phyloP scores from a whole-genome alignment of 2,797 vertebrate species.

The Acipenser oxyrinchus region DNA sequence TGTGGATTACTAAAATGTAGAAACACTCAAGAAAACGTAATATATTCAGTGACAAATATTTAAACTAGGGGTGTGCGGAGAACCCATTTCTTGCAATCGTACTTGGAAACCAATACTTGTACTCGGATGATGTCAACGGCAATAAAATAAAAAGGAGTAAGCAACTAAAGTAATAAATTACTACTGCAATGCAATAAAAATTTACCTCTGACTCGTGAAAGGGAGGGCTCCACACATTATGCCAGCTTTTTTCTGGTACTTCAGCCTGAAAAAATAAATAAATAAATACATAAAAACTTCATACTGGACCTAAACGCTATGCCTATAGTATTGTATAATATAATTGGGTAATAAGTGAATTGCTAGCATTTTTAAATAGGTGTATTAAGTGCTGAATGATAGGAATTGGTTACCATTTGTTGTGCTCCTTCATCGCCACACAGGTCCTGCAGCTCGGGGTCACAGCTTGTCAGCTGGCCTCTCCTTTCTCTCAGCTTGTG shows the following conservation, averaged over 20 bases:
- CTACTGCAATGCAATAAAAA: too few species aligned
- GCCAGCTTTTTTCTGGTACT: slow-evolving; percentile 39
- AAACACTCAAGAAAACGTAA: too few species aligned
- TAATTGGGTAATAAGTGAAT: slow-evolving; percentile 5
- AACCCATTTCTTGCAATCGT: too few species aligned
- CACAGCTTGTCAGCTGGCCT: slow-evolving; percentile 52
- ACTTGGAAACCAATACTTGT: too few species aligned
- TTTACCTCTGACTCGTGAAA: slow-evolving; percentile 62
- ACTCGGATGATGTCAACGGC: too few species aligned
- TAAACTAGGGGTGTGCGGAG: too few species aligned
- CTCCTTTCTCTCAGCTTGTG: slow-evolving; percentile 58
- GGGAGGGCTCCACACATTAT: slow-evolving; percentile 43
- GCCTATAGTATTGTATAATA: slow-evolving; percentile 4
- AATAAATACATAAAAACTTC: not conserved
- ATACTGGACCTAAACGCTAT: not conserved
- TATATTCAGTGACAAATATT: too few species aligned
- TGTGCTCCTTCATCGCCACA: slow-evolving; percentile 48
- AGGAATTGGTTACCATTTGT: slow-evolving; percentile 47
- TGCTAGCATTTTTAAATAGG: not conserved
- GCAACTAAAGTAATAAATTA: too few species aligned
- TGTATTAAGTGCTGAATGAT: slow-evolving; percentile 6
- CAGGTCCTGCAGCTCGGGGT: slow-evolving; percentile 58
- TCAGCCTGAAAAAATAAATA: slow-evolving; percentile 40
- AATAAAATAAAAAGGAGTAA: too few species aligned
- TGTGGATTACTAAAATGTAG: too few species aligned